These are phyloP conservation scores for Cerceris ruficornis DNA, from an alignment of 2,888 invertebrate species.

Conservation along the genomic window DNA sequence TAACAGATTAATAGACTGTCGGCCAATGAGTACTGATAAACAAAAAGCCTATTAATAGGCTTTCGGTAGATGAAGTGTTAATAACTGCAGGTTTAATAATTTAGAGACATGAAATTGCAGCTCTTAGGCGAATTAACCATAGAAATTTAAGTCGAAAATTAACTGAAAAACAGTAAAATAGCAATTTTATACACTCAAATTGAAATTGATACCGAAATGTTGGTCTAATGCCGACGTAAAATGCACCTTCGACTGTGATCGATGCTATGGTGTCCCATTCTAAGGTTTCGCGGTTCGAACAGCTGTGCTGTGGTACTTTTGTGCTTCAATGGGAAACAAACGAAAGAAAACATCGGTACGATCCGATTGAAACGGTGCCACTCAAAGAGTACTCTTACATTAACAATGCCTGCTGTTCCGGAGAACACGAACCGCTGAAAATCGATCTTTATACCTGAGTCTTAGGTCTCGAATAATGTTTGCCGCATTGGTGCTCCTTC, in stretches of 20 bases:
- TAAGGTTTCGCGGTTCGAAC: neutral
- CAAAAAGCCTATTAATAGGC: too few species aligned
- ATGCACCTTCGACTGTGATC: constrained; percentile 15
- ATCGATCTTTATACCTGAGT: constrained; percentile 17
- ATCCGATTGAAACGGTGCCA: constrained; percentile 4
- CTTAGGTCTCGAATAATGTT: neutral
- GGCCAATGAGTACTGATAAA: too few species aligned
- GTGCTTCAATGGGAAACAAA: constrained; percentile 15
- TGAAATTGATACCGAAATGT: too few species aligned
- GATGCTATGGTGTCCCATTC: neutral
- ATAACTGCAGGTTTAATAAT: too few species aligned
- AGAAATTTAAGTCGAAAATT: too few species aligned
- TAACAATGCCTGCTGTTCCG: constrained; percentile 13
- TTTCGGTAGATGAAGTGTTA: too few species aligned
- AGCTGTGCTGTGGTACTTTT: constrained; percentile 27
- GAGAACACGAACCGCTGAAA: neutral
- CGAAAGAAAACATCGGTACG: constrained; percentile 7
- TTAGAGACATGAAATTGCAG: too few species aligned
- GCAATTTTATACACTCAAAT: too few species aligned
- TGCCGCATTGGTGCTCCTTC: neutral
- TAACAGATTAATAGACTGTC: too few species aligned
- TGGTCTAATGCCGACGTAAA: constrained; percentile 5
- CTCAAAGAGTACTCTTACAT: constrained; percentile 2
- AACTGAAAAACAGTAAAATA: too few species aligned
- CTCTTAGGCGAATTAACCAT: too few species aligned